Base-by-base conservation (phyloP, 2,888 invertebrate species). In the Congeria kusceri region DNA sequence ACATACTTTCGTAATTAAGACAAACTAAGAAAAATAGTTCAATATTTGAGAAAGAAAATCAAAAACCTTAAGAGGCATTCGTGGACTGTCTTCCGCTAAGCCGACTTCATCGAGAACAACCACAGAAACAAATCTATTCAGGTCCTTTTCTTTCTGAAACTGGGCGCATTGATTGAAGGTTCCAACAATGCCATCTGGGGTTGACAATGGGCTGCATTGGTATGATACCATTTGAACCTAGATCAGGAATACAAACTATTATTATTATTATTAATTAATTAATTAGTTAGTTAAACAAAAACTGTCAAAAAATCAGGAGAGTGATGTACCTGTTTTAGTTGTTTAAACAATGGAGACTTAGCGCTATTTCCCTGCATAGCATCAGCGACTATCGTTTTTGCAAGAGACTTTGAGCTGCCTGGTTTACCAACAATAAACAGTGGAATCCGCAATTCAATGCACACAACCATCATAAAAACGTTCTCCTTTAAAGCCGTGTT, bases 391-490 rank as follows among this genome's bases (percentile, higher is more conserved):
- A 93, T 90, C 39, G 39, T 39, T 39, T 39, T 39, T 39, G 39
- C 39, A 11, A 39, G 39, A 39, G 39, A 39, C 90, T 93, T 93
- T 39, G 92, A 92, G 76, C 92, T 92, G 32, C 93, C 93, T 18
- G 93, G 93, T 79, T 93, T 93, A 15, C 93, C 93, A 5, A 93
- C 91, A 57, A 93, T 84, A 76, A 93, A 93, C 49, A 93, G 86
- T 7, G 93, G 92, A n/a, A 93, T 92, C 23, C 92, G 77, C 25
- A 92, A 84, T 72, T 92, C 91, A 39, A 39, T 39, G 39, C 39
- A 39, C 39, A 39, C 39, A 39, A 39, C 39, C 39, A 39, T 39
- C 39, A 39, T 39, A 39, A 39, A 39, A 11, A 39, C 39, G 39
- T 39, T 39, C 15, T 39, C 93, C 62, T 89, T 90, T 65, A 93